phyloP scores from a whole-genome alignment of 37 sponge, comb jelly and placozoan species.

The Aplysina aerophoba region DNA sequence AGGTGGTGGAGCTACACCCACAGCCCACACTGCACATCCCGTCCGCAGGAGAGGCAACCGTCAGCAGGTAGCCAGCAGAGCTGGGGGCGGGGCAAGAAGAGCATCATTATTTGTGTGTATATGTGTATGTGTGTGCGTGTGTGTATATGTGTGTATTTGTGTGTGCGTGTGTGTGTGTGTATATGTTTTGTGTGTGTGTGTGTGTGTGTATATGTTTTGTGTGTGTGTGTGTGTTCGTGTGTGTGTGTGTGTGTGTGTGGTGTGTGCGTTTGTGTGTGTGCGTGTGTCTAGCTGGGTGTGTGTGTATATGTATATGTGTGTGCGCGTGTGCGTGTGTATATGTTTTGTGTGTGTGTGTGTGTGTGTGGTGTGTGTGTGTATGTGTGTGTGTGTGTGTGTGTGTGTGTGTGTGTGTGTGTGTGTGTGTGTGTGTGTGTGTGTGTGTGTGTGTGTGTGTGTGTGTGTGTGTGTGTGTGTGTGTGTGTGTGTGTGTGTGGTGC shows the following conservation, averaged over 20 bases:
- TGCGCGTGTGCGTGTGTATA: too few species aligned
- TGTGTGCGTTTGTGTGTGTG: too few species aligned
- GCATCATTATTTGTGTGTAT: background rate
- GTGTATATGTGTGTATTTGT: background rate
- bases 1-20: constrained; percentile 3
- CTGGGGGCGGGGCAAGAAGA: background rate
- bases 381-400: background rate
- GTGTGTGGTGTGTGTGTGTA: too few species aligned
- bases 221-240: background rate
- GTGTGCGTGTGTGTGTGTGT: background rate
- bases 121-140: background rate
- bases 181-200: too few species aligned
- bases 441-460: constrained; percentile 44
- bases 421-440: constrained; percentile 7
- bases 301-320: too few species aligned
- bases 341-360: too few species aligned
- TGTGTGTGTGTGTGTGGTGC: background rate
- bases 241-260: too few species aligned
- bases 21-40: background rate
- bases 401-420: too few species aligned
- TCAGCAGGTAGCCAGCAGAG: background rate
- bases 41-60: background rate
- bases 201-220: background rate
- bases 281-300: too few species aligned
- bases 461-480: constrained; percentile 41